Evolutionary conservation across 2,888 invertebrate genomes (phyloP).

Genomic region (Phragmatobia fuliginosa): DNA sequence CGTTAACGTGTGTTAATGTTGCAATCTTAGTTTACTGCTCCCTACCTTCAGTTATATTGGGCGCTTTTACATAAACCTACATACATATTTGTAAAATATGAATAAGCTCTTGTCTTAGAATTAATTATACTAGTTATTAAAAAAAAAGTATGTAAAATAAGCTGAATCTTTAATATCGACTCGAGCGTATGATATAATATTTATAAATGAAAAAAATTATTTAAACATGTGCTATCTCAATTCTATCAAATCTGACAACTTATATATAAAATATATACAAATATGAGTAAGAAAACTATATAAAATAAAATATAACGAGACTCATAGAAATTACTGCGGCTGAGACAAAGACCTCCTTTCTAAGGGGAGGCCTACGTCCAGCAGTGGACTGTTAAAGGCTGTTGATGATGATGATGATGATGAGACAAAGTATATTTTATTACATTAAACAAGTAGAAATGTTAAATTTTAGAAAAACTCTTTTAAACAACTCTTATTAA

Average conservation of each 20-base stretch:
- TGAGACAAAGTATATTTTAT: neutral
- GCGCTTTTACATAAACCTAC: neutral
- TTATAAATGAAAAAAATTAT: neutral
- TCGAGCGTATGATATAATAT: neutral
- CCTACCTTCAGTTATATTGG: conserved; percentile 26
- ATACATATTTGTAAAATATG: neutral
- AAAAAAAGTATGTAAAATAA: neutral
- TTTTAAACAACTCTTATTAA: no score
- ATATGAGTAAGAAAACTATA: neutral
- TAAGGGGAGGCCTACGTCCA: no score
- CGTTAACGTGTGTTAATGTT: conserved; percentile 9
- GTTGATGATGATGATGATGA: no score
- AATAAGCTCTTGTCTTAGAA: neutral
- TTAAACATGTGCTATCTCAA: neutral
- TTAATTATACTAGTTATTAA: neutral
- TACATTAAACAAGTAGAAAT: no score
- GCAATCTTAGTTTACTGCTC: conserved; percentile 27
- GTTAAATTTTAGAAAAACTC: no score
- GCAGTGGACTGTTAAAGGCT: no score
- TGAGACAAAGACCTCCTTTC: no score
- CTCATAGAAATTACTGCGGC: neutral
- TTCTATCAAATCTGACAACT: neutral
- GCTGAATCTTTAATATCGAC: neutral
- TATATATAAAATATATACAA: neutral
- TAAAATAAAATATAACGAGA: neutral